phyloP scores from a whole-genome alignment of 2,888 invertebrate genomes.

The Phania funesta region DNA sequence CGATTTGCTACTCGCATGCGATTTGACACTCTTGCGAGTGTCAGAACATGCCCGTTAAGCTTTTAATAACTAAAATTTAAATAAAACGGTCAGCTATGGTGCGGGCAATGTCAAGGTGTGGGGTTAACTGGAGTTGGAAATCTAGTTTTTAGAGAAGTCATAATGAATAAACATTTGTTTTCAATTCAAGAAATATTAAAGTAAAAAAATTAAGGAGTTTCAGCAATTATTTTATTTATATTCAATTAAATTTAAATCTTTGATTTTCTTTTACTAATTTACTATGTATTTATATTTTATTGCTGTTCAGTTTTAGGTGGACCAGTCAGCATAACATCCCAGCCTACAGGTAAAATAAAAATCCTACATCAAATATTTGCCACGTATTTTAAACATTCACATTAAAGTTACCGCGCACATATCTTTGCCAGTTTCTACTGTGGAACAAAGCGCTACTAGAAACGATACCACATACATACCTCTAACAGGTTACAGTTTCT shows the following conservation, averaged over 20 bases:
- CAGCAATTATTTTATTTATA: background rate
- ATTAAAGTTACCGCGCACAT: conserved; percentile 69
- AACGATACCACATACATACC: conserved; percentile 80
- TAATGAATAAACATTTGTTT: no score
- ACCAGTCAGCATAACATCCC: conserved; percentile 76
- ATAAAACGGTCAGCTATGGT: no score
- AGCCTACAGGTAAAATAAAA: conserved; percentile 69
- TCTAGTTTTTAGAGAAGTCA: no score
- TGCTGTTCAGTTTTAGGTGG: conserved; percentile 76
- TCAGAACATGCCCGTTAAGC: no score
- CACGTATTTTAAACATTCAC: background rate
- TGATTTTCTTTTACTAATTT: background rate
- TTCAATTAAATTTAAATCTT: no score
- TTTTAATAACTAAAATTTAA: no score
- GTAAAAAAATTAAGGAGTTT: background rate
- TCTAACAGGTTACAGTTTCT: conserved; percentile 86
- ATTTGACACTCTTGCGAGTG: no score
- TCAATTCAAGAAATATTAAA: no score
- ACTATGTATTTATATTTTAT: conserved; percentile 24
- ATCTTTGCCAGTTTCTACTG: conserved; percentile 76
- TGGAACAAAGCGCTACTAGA: conserved; percentile 69
- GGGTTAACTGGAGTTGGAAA: no score
- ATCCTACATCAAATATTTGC: background rate
- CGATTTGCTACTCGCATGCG: no score
- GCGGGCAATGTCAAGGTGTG: no score